Evolutionary conservation across 2,888 invertebrate species (phyloP).

Genomic region (Cheilosia impressa): DNA sequence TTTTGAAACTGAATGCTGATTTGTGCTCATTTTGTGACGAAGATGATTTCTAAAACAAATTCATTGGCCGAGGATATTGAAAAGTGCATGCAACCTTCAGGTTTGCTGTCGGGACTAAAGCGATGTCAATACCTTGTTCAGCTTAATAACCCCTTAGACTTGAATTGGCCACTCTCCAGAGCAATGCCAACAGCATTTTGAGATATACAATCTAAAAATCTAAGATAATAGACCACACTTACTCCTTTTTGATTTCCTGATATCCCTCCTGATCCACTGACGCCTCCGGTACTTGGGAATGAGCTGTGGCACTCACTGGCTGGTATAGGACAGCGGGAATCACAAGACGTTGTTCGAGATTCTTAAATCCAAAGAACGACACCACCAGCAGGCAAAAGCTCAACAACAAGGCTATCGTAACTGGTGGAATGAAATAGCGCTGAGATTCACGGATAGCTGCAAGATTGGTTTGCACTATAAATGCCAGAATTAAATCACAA

Average conservation of each 20-base stretch:
- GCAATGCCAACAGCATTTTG: too few species aligned
- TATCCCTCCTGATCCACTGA: constrained; percentile 78
- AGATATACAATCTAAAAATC: too few species aligned
- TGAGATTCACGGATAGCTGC: constrained; percentile 82
- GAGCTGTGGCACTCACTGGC: constrained; percentile 10
- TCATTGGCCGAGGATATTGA: too few species aligned
- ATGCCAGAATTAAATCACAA: constrained; percentile 8
- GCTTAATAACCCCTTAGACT: too few species aligned
- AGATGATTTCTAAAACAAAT: too few species aligned
- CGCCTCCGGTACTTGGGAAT: constrained; percentile 75
- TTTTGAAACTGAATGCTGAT: too few species aligned
- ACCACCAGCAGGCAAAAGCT: constrained; percentile 79
- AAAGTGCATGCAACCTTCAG: too few species aligned
- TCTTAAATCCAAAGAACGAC: constrained; percentile 82
- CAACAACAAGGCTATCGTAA: constrained; percentile 79
- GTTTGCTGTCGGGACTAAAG: too few species aligned
- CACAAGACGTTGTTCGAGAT: constrained; percentile 77
- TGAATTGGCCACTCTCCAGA: too few species aligned
- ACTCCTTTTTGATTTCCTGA: constrained; percentile 78
- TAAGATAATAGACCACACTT: constrained; percentile 65
- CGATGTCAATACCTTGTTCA: too few species aligned
- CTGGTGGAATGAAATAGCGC: constrained; percentile 83
- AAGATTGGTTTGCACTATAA: constrained; percentile 33
- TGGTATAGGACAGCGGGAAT: constrained; percentile 30
- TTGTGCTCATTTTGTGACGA: too few species aligned